Base-by-base conservation (phyloP, 2,113 vertebrate genomes). In the Catharus fuscescens region DNA sequence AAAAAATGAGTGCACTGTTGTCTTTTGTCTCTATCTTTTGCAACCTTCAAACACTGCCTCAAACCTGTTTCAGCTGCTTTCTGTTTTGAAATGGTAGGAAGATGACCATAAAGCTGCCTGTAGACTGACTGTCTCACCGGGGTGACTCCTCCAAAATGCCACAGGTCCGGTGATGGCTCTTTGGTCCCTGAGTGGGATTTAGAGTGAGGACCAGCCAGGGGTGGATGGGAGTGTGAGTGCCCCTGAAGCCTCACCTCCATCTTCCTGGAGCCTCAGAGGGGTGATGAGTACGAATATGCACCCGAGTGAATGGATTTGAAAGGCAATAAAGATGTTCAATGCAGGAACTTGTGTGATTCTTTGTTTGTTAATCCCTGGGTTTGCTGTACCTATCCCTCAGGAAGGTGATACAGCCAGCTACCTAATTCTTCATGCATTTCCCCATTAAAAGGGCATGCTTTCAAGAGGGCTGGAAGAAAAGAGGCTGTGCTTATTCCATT, bases 361-460 rank as follows among this genome's bases (percentile, higher is more conserved):
- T 70, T 53, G n/a, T 29, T 57, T 76, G 38, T 26, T 78, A 83
- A 71, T 52, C 64, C 32, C 29, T n/a, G 19, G 2, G 18, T 82
- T 86, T 90, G 80, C 56, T 84, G 18, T 48, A 73, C 17, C 8
- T 72, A 57, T 36, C 18, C 56, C 59, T 65, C 18, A 40, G 52
- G 67, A 83, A 92, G 64, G 44, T 65, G 61, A 28, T 80, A 28
- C 36, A 90, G 31, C 14, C 65, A 77, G 40, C 57, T 69, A 60
- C n/a, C 54, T 70, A 62, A 70, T 92, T 93, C 93, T 92, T 86
- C 65, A 84, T 48, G 56, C 56, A n/a, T 78, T 90, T 90, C 60
- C 67, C 53, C 28, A n/a, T 85, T 50, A 52, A 86, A 86, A 80
- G 62, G 69, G 26, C 60, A 34, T 21, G 72, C 38, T 92, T 88